Conservation (phyloP, 2,888 invertebrate genomes). For the Ctena decussata region DNA sequence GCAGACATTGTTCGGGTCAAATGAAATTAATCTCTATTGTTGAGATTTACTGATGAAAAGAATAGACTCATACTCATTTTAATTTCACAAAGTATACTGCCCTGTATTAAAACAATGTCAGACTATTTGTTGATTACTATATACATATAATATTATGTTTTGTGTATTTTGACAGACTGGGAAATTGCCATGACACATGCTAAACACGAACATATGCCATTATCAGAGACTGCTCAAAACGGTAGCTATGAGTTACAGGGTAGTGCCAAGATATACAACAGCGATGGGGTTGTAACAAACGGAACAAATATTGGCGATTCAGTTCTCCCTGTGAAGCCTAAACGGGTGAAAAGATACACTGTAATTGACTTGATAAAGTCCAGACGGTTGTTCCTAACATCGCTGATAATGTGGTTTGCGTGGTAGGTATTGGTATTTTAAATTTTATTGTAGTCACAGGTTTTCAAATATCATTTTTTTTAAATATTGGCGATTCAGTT, state of each 20-base stretch:
- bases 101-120: too few relatives aligned
- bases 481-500: not conserved
- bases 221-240: not conserved
- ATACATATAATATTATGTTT: too few relatives aligned
- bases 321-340: not conserved
- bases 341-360: slow-evolving; percentile 56
- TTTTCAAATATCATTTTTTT: not conserved
- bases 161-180: not conserved
- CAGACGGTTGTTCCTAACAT: slow-evolving; percentile 59
- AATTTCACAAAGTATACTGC: not conserved
- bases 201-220: not conserved
- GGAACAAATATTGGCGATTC: not conserved
- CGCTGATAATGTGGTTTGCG: slow-evolving; percentile 69
- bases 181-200: not conserved
- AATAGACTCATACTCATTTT: too few relatives aligned
- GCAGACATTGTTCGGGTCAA: too few relatives aligned
- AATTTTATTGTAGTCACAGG: too few relatives aligned
- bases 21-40: too few relatives aligned
- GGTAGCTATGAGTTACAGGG: not conserved
- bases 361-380: slow-evolving; percentile 68
- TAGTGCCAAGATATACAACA: not conserved
- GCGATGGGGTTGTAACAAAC: not conserved
- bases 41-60: too few relatives aligned
- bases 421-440: slow-evolving; percentile 64
- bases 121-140: too few relatives aligned